A percentile compares a stretch with the other conserved stretches of the same genome.
These are phyloP conservation scores for Dolichopus griseipennis DNA, from an alignment of 2,888 invertebrate genomes.

Conservation along the genomic window DNA sequence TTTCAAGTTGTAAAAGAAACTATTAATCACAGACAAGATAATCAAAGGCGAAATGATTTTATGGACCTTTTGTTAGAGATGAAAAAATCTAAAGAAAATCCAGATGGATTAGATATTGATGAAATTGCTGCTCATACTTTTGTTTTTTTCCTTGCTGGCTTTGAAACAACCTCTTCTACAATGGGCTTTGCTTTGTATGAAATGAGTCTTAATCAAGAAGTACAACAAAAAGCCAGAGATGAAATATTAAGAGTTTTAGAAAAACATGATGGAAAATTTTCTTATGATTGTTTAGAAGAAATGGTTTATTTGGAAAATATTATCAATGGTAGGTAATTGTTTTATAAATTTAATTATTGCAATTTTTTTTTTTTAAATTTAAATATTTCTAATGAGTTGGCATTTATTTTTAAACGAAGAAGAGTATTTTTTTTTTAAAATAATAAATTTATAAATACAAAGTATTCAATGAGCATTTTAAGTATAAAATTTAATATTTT, in stretches of 20 bases:
- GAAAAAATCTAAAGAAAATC: slow-evolving; percentile 38
- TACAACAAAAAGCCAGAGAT: slow-evolving; percentile 42
- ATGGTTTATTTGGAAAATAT: slow-evolving; percentile 47
- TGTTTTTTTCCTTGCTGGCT: slow-evolving; percentile 49
- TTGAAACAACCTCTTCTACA: slow-evolving; percentile 47
- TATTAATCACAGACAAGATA: slow-evolving; percentile 35
- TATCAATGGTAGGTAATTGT: slow-evolving; percentile 38
- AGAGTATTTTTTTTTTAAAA: too few species aligned
- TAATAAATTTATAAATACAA: too few species aligned
- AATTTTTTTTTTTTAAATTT: background rate
- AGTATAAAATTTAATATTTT: too few species aligned
- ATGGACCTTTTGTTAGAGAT: slow-evolving; percentile 49
- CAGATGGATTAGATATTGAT: slow-evolving; percentile 33
- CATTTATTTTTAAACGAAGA: too few species aligned
- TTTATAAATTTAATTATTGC: background rate
- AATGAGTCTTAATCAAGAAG: slow-evolving; percentile 42
- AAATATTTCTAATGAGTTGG: too few species aligned
- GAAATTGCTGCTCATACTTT: slow-evolving; percentile 49
- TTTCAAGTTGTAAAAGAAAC: slow-evolving; percentile 37
- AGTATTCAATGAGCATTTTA: too few species aligned
- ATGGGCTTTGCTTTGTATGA: slow-evolving; percentile 47
- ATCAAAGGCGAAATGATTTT: slow-evolving; percentile 48
- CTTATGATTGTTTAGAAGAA: slow-evolving; percentile 44
- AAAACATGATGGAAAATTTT: slow-evolving; percentile 36
- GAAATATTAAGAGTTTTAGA: slow-evolving; percentile 41